Conservation (phyloP, 2,888 invertebrate genomes). For the Mythimna ferrago region DNA sequence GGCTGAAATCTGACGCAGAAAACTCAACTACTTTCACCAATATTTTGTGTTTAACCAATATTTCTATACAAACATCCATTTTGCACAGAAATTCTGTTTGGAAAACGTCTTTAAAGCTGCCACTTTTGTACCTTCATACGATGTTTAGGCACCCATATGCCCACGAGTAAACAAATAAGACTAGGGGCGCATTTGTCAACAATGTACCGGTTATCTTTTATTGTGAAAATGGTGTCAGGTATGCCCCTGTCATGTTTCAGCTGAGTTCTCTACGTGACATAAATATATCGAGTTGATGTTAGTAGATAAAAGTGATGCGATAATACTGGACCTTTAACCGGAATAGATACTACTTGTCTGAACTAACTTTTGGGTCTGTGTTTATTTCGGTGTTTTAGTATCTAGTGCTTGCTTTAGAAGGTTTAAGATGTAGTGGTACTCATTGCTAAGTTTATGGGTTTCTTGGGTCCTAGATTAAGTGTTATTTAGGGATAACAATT, state of each 20-base stretch:
- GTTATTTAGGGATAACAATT: too few relatives aligned
- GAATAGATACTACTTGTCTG: neutral
- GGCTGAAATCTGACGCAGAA: neutral
- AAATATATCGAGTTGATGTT: conserved; percentile 27
- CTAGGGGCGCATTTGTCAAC: conserved; percentile 33
- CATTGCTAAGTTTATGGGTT: neutral
- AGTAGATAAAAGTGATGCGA: neutral
- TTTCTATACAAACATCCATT: neutral
- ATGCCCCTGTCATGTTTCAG: conserved; percentile 21
- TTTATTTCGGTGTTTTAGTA: conserved; percentile 1
- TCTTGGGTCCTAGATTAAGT: neutral
- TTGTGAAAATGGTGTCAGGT: conserved; percentile 28
- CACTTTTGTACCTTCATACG: conserved; percentile 10
- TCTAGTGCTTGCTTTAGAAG: neutral
- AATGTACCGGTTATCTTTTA: conserved; percentile 24
- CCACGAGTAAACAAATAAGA: conserved; percentile 24
- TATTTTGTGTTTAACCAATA: neutral
- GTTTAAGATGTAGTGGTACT: neutral
- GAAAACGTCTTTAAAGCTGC: neutral
- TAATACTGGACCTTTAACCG: neutral
- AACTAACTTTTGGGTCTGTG: conserved; percentile 11
- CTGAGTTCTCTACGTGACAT: conserved; percentile 26
- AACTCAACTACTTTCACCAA: neutral
- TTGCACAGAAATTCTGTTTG: neutral
- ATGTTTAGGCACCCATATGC: conserved; percentile 8